Base-by-base conservation (phyloP, 2,797 vertebrate species). In the Alfaro cultratus region DNA sequence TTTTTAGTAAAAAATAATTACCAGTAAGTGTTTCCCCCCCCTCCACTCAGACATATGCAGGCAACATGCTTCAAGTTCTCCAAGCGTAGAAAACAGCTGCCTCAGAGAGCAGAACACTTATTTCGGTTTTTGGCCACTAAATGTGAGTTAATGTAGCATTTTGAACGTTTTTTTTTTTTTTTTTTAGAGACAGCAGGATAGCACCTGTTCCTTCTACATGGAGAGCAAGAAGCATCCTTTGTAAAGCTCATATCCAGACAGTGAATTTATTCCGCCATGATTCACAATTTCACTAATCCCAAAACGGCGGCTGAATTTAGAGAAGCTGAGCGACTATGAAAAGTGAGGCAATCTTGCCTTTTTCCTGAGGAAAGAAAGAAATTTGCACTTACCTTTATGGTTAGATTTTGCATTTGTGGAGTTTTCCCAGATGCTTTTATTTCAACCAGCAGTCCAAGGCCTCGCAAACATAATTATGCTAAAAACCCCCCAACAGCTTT, bases 21-120 rank as follows among this genome's bases (percentile, higher is more conserved):
- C 23, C 18, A 51, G 7, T 51, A 23, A 51, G 49, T 1, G 2
- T 23, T 51, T 46, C 23, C 51, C 29, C 12, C 57, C 53, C 26
- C 26, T 39, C 26, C 7, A 41, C 6, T 73, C 55, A 45, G 57
- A 73, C 80, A 80, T 71, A 80, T 84, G 82, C 51, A 46, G 53
- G 60, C 74, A 78, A 60, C 78, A 86, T 5, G 10, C 73, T 83
- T 77, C 57, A 51, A n/a, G 72, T 29, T 64, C 36, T 80, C 55
- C 75, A 43, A 67, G 41, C 46, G 49, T 15, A 49, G 46, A 49
- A 81, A 86, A 47, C 77, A 81, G 75, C 78, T 86, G 57, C 78
- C 57, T 73, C 31, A 60, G 18, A 78, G 67, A 46, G 51, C 60
- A 82, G 64, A 31, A 29, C 8, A 53, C 11, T 73, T 51, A 26